Evolutionary conservation across 37 sponge, comb jelly and placozoan species (phyloP).

Genomic region (Agelas oroides): DNA sequence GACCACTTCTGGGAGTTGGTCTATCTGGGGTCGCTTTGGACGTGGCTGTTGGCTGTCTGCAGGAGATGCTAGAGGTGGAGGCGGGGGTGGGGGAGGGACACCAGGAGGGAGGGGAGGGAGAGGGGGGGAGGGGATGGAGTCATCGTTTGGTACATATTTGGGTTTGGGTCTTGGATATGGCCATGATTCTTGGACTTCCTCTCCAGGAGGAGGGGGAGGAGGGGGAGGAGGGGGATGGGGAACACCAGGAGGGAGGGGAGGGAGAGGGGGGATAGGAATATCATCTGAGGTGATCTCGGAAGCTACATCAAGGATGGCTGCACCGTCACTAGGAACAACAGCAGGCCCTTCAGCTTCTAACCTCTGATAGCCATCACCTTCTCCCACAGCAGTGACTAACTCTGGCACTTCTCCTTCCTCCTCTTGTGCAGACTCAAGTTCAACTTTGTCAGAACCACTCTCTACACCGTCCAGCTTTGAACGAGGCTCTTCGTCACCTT

Average conservation of each 20-base stretch:
- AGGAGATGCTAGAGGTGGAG: constrained; percentile 23
- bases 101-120: constrained; percentile 30
- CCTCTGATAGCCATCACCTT: no score
- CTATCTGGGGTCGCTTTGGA: no score
- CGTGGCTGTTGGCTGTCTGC: no score
- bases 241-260: background rate
- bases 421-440: no score
- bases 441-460: no score
- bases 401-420: no score
- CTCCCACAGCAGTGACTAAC: no score
- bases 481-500: constrained; percentile 4
- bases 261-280: background rate
- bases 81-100: constrained; percentile 45
- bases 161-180: background rate
- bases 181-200: background rate
- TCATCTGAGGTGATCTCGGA: background rate
- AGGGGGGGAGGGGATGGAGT: constrained; percentile 28
- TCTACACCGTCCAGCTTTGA: background rate
- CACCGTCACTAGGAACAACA: no score
- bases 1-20: no score
- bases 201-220: constrained; percentile 3
- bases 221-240: constrained; percentile 37
- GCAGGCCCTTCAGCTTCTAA: no score
- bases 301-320: background rate
- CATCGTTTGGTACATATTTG: background rate